Percentiles rank a stretch among this genome's conserved stretches.
phyloP scores from a whole-genome alignment of 2,888 invertebrate genomes.

The Apamea epomidion region DNA sequence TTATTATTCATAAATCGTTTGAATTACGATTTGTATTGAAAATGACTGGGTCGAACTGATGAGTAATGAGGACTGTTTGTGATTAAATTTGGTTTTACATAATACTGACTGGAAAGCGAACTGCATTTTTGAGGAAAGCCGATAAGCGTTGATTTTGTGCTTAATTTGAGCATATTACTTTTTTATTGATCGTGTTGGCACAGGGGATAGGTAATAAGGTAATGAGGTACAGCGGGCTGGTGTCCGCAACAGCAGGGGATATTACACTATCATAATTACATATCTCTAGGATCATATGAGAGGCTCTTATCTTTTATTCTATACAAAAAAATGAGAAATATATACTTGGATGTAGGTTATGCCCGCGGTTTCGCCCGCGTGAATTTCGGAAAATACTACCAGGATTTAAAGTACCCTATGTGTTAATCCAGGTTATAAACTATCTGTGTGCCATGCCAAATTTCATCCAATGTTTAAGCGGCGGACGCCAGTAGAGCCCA shows the following conservation, averaged over 20 bases:
- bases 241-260: too few species aligned
- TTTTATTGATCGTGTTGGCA: neutral
- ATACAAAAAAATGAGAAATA: neutral
- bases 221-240: too few species aligned
- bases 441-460: too few species aligned
- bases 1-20: slow-evolving; percentile 31
- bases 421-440: too few species aligned
- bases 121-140: neutral
- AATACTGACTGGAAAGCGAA: neutral
- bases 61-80: slow-evolving; percentile 8
- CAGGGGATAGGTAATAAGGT: too few species aligned
- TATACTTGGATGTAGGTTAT: neutral
- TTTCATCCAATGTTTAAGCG: too few species aligned
- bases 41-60: slow-evolving; percentile 25
- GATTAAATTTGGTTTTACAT: slow-evolving; percentile 14
- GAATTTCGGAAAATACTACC: too few species aligned
- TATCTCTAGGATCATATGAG: neutral
- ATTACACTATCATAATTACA: neutral
- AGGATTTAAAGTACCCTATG: too few species aligned
- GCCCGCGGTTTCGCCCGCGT: neutral
- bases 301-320: too few species aligned
- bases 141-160: neutral
- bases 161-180: neutral
- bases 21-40: slow-evolving; percentile 28
- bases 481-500: too few species aligned